These are phyloP conservation scores for Pungitius pungitius DNA, from an alignment of 2,113 vertebrate species.

Conservation along the genomic window DNA sequence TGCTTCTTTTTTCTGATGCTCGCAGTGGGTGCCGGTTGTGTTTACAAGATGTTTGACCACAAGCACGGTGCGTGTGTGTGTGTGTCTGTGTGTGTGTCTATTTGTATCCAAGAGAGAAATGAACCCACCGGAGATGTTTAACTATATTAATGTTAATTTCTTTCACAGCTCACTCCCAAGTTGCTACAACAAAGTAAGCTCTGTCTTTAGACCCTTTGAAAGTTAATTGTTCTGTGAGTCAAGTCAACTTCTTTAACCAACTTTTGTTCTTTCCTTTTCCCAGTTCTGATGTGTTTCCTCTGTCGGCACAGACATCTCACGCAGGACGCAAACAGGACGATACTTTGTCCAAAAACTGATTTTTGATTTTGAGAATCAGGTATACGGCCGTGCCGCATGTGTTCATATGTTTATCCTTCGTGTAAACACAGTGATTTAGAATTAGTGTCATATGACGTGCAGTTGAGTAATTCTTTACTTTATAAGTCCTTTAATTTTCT, in stretches of 20 bases:
- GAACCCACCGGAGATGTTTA: background rate
- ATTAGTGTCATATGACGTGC: background rate
- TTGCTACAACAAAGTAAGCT: constrained; percentile 51
- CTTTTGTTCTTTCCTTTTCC: background rate
- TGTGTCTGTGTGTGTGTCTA: background rate
- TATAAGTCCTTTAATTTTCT: background rate
- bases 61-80: constrained; percentile 43
- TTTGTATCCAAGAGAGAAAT: background rate
- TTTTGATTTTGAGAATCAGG: constrained; percentile 39
- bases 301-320: constrained; percentile 5
- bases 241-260: background rate
- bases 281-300: constrained; percentile 33
- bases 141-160: background rate
- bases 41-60: constrained; percentile 40
- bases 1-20: constrained; percentile 70
- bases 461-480: background rate
- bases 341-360: background rate
- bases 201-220: background rate
- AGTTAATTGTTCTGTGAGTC: background rate
- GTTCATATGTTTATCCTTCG: background rate
- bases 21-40: constrained; percentile 24
- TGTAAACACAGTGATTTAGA: background rate
- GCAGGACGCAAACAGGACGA: constrained; percentile 1
- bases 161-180: constrained; percentile 31
- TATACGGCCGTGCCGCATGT: constrained; percentile 1